phyloP scores from a whole-genome alignment of 2,888 invertebrate species.

The Lasius fuliginosus region DNA sequence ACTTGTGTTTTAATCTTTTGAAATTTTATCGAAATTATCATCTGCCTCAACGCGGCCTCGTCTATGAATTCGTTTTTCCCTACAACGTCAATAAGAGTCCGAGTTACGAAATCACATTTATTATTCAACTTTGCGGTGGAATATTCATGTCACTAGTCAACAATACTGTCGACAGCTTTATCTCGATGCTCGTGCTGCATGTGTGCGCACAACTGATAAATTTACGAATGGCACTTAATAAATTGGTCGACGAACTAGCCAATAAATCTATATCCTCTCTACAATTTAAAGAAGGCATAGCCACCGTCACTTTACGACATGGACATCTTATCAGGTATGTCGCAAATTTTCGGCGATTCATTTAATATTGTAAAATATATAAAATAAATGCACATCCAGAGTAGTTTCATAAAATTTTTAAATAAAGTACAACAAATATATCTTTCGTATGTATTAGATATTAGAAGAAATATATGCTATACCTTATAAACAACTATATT shows the following conservation, averaged over 20 bases:
- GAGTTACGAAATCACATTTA: slow-evolving; percentile 74
- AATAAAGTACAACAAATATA: no score
- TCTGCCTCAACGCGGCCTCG: slow-evolving; percentile 30
- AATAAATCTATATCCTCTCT: background rate
- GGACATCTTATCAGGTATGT: background rate
- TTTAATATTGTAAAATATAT: no score
- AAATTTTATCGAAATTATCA: slow-evolving; percentile 24
- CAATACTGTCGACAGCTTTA: background rate
- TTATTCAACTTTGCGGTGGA: slow-evolving; percentile 78
- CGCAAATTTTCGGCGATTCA: no score
- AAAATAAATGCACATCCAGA: no score
- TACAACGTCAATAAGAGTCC: slow-evolving; percentile 71
- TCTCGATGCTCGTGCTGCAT: slow-evolving; percentile 72
- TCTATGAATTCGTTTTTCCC: slow-evolving; percentile 63
- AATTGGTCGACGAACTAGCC: slow-evolving; percentile 36
- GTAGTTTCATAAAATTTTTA: no score
- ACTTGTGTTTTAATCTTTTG: slow-evolving; percentile 53
- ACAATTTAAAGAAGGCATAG: background rate
- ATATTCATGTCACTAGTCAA: slow-evolving; percentile 61
- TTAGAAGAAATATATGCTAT: no score
- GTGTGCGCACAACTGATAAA: slow-evolving; percentile 77
- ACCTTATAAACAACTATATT: no score
- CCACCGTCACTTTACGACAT: background rate
- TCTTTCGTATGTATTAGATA: no score
- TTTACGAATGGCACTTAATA: slow-evolving; percentile 58